phyloP scores from a whole-genome alignment of 1,140 invertebrate genomes.

The Heliothis virescens region DNA sequence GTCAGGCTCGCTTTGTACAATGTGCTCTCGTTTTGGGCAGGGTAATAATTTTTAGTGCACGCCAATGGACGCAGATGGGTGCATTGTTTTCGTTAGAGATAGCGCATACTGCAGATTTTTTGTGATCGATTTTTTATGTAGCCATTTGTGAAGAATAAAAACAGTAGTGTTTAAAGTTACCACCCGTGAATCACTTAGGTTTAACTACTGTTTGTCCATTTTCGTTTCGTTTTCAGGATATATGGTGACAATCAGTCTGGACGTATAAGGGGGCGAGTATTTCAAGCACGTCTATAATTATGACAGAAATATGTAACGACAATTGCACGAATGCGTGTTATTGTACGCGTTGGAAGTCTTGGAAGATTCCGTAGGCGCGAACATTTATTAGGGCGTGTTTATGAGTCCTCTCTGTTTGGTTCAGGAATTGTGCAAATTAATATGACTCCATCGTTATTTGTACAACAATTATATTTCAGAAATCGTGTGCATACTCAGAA shows the following conservation, averaged over 20 bases:
- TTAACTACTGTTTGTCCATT: too few species aligned
- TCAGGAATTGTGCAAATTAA: background rate
- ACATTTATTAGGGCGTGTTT: background rate
- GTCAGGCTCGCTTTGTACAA: slow-evolving; percentile 61
- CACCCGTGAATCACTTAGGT: too few species aligned
- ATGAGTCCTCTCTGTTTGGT: background rate
- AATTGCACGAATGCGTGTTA: background rate
- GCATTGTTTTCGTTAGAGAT: slow-evolving; percentile 38
- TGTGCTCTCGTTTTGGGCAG: slow-evolving; percentile 64
- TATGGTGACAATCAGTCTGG: background rate
- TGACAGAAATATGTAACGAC: background rate
- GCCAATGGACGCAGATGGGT: slow-evolving; percentile 50
- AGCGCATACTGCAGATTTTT: background rate
- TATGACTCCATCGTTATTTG: too few species aligned
- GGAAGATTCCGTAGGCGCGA: background rate
- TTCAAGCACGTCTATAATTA: background rate
- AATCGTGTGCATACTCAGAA: too few species aligned
- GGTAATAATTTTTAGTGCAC: slow-evolving; percentile 70
- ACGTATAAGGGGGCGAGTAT: background rate
- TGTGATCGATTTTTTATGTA: background rate
- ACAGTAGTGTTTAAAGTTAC: too few species aligned
- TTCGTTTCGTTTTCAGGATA: background rate
- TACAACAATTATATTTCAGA: too few species aligned
- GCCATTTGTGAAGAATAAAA: background rate
- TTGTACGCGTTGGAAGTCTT: background rate